Percentiles rank a stretch among this genome's conserved stretches.
Evolutionary conservation across 1,140 invertebrate species (phyloP).

Genomic region (Cherax destructor): DNA sequence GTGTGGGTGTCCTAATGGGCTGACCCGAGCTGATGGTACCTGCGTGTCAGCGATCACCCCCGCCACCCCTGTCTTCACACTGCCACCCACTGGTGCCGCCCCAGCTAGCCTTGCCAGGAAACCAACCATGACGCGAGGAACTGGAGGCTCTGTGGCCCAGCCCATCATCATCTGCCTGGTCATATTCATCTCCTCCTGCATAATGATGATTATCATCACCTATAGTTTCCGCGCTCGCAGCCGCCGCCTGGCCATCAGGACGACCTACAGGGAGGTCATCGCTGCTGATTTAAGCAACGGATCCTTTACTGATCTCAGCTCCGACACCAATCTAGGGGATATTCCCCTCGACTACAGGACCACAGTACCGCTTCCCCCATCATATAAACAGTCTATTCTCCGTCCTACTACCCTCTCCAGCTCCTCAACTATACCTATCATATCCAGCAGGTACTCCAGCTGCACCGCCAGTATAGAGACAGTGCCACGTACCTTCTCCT

Average conservation of each 20-base stretch:
- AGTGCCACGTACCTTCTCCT: not conserved
- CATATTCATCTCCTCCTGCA: slow-evolving; percentile 31
- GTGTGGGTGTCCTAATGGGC: not conserved
- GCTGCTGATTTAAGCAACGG: not conserved
- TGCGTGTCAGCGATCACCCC: not conserved
- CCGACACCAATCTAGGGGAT: too few relatives aligned
- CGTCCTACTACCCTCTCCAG: not conserved
- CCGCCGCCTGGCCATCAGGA: not conserved
- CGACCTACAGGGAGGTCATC: not conserved
- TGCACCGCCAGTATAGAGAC: not conserved
- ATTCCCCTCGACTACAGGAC: not conserved
- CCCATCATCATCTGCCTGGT: slow-evolving; percentile 9
- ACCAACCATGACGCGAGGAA: not conserved
- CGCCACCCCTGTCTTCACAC: not conserved
- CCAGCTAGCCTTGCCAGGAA: not conserved
- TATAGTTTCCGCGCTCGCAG: not conserved
- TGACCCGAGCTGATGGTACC: not conserved
- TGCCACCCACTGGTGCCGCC: too few relatives aligned
- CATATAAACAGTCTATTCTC: slow-evolving; percentile 29
- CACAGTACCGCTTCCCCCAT: not conserved
- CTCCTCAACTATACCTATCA: not conserved
- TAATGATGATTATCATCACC: slow-evolving; percentile 19
- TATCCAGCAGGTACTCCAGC: not conserved
- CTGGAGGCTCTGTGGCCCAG: not conserved
- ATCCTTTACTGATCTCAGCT: not conserved